Base-by-base conservation (phyloP, 2,888 invertebrate species). In the Ochropleura plecta region DNA sequence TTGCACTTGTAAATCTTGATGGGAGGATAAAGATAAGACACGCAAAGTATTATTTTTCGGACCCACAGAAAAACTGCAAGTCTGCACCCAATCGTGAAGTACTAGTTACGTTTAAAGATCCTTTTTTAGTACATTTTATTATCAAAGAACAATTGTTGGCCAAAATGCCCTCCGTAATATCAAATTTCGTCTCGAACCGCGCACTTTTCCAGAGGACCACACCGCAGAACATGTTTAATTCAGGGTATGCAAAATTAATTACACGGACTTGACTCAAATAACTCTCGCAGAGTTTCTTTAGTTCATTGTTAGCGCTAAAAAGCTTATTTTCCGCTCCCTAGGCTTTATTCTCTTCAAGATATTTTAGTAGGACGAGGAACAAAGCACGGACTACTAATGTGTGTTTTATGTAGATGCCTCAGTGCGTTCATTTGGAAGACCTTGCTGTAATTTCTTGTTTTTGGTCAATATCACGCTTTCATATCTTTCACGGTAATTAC, bases 321-420 rank as follows among this genome's bases (percentile, higher is more conserved):
- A 88, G 86, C 87, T 88, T 86, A 88, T 88, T 87, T 86, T 88
- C 87, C 85, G 86, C 76, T 73, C 83, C 69, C 86, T 88, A 87
- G 80, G 76, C 81, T 86, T 88, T 78, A 88, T 86, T 84, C 78
- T 82, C 71, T 69, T 82, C 68, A 82, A 88, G 85, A 82, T 84
- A 87, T 79, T 87, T 86, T 85, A 87, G 83, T 86, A 74, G 83
- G 64, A 79, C 79, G 76, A 78, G 72, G 73, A 86, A 88, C 84
- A 85, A 85, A 88, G 86, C 77, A 57, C 55, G 64, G 88, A 84
- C 84, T 87, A 82, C 86, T 88, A 87, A 87, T 88, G 83, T 75
- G 64, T 70, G 66, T 83, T 86, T 87, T 87, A 87, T 87, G 87
- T 81, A 88, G 87, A 87, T 87, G 73, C 42, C 76, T 76, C 70